A percentile compares a stretch with the other conserved stretches of the same genome.
phyloP scores from a whole-genome alignment of 2,113 vertebrate species.

The Platichthys flesus region DNA sequence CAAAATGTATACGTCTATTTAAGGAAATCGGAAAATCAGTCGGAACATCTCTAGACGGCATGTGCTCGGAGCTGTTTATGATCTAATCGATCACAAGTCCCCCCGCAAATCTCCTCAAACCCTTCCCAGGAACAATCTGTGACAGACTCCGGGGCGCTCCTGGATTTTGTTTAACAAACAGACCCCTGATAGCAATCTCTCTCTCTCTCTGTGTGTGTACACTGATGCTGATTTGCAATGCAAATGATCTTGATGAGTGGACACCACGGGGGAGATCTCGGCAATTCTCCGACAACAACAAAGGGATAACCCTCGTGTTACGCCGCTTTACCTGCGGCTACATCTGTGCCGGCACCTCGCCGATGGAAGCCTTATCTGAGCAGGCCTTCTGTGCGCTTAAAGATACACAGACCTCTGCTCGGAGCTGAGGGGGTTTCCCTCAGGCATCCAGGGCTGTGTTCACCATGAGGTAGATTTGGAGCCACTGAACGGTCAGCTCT shows the following conservation, averaged over 20 bases:
- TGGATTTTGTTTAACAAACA: slow-evolving; percentile 76
- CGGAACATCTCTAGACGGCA: background rate
- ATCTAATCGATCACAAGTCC: slow-evolving; percentile 35
- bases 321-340: slow-evolving; percentile 40
- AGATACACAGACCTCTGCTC: slow-evolving; percentile 26
- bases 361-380: slow-evolving; percentile 67
- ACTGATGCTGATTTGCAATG: slow-evolving; percentile 76
- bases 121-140: slow-evolving; percentile 54
- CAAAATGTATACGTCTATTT: too few relatives aligned
- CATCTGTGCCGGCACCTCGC: slow-evolving; percentile 47
- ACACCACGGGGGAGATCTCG: slow-evolving; percentile 39
- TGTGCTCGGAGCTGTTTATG: slow-evolving; percentile 37
- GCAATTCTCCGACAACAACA: slow-evolving; percentile 61
- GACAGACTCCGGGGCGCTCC: slow-evolving; percentile 38
- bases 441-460: slow-evolving; percentile 7
- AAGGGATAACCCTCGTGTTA: slow-evolving; percentile 48
- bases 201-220: slow-evolving; percentile 29
- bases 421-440: slow-evolving; percentile 17
- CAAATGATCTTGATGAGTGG: slow-evolving; percentile 74
- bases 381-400: slow-evolving; percentile 65
- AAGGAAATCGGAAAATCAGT: background rate
- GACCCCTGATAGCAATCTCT: slow-evolving; percentile 64
- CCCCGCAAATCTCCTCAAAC: slow-evolving; percentile 23
- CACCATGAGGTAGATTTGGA: slow-evolving; percentile 27
- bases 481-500: background rate